phyloP scores from a whole-genome alignment of 2,797 vertebrate genomes.

The Dipus sagitta region DNA sequence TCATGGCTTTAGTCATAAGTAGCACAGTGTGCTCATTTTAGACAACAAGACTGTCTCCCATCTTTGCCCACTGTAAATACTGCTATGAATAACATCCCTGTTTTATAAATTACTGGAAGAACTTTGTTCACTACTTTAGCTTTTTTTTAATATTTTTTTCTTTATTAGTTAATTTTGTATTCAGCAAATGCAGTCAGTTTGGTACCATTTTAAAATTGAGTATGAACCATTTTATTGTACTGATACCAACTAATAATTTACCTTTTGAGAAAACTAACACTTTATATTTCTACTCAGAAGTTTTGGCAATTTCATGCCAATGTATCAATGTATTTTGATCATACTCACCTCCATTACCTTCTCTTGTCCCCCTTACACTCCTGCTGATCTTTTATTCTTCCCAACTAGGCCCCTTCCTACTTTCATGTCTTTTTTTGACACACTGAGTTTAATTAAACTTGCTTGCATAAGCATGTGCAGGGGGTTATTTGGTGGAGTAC shows the following conservation, averaged over 20 bases:
- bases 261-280: slow-evolving; percentile 43
- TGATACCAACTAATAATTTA: slow-evolving; percentile 33
- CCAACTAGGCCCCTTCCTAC: too few relatives aligned
- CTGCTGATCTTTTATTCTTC: too few relatives aligned
- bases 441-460: too few relatives aligned
- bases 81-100: slow-evolving; percentile 20
- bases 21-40: slow-evolving; percentile 32
- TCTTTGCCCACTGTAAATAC: background rate
- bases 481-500: too few relatives aligned
- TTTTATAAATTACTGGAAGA: background rate
- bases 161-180: too few relatives aligned
- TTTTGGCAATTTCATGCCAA: too few relatives aligned
- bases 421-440: too few relatives aligned
- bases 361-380: too few relatives aligned
- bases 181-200: too few relatives aligned
- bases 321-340: too few relatives aligned
- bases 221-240: background rate
- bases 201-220: slow-evolving; percentile 16
- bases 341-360: too few relatives aligned
- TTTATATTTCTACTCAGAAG: background rate
- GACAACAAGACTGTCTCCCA: background rate
- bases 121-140: slow-evolving; percentile 40
- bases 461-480: too few relatives aligned
- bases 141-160: slow-evolving; percentile 37
- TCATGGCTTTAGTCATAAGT: slow-evolving; percentile 44